Percentiles rank a stretch among this genome's conserved stretches.
Evolutionary conservation across 2,113 vertebrate genomes (phyloP).

Genomic region (Anhinga anhinga): DNA sequence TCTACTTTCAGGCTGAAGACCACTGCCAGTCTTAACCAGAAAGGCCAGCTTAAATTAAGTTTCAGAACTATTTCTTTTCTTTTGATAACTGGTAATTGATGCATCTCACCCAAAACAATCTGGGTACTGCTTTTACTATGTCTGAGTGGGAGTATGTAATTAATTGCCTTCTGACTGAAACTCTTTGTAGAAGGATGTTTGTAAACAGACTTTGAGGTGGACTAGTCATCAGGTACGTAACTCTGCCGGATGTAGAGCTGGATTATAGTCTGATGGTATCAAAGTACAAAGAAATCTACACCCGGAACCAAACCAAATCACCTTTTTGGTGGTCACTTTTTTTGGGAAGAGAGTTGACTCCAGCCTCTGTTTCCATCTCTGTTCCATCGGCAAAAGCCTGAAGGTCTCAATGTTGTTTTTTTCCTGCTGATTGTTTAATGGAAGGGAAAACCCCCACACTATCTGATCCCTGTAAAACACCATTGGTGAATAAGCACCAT

Average conservation of each 20-base stretch:
- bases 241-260: neutral
- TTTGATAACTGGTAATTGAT: slow-evolving; percentile 41
- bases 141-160: neutral
- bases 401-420: neutral
- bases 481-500: neutral
- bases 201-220: neutral
- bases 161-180: neutral
- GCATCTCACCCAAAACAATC: neutral
- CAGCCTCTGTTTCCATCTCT: neutral
- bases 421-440: neutral
- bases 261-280: neutral
- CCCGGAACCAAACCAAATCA: slow-evolving; percentile 5
- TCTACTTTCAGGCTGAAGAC: neutral
- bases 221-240: neutral
- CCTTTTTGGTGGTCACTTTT: neutral
- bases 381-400: neutral
- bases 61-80: neutral
- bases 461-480: neutral
- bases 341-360: neutral
- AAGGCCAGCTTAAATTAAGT: neutral
- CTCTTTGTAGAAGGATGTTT: neutral
- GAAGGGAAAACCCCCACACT: neutral
- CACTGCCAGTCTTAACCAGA: neutral
- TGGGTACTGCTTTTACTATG: neutral
- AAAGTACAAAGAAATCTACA: neutral